A percentile compares a stretch with the other conserved stretches of the same genome.
phyloP scores from a whole-genome alignment of 2,113 vertebrate species.

The Marmota monax region DNA sequence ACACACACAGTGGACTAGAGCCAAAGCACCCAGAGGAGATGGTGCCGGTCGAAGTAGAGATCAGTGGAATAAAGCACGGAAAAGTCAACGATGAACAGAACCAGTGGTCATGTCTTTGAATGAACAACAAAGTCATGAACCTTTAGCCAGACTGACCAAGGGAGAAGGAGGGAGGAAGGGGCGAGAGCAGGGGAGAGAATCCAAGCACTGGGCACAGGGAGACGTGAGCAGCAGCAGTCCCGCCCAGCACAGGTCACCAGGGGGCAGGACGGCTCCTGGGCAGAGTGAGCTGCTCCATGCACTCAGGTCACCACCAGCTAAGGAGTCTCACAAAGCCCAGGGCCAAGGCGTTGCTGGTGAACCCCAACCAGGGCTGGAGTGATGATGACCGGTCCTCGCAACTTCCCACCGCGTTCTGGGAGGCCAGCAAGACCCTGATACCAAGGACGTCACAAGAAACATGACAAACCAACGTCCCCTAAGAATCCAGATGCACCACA shows the following conservation, averaged over 20 bases:
- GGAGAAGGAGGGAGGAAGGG: not conserved
- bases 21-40: not conserved
- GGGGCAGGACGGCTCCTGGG: no score
- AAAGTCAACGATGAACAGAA: not conserved
- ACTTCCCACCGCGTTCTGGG: not conserved
- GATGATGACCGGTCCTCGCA: not conserved
- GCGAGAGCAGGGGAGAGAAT: no score
- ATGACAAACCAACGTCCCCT: rapidly evolving
- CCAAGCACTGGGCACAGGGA: no score
- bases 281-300: no score
- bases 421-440: not conserved
- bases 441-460: not conserved
- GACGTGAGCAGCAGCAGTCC: no score
- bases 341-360: not conserved
- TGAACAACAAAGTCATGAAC: not conserved
- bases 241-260: no score
- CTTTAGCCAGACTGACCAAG: not conserved
- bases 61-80: not conserved
- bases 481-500: not conserved
- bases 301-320: not conserved
- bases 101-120: not conserved
- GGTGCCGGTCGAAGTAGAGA: not conserved
- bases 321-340: not conserved
- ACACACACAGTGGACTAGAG: not conserved
- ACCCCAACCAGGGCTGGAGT: not conserved